Evolutionary conservation across 2,888 invertebrate species (phyloP), one percentile per base, ranked within the genome.

Genomic region (Didymodactylos carnosus): DNA sequence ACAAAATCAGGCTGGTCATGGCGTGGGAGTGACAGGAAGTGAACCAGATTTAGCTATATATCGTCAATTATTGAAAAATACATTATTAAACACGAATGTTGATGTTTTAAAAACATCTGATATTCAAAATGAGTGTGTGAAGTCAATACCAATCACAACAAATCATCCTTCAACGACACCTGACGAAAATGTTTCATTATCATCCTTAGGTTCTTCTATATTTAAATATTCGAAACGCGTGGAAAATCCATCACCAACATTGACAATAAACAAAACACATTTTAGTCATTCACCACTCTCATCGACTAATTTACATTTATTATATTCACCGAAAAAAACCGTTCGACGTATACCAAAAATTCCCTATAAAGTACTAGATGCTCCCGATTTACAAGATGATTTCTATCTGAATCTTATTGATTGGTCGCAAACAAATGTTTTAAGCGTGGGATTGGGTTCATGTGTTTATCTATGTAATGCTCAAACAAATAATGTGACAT

Each of bases 391-490:
- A 25, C 43, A 51, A 19, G 69, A 74, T 69, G 74, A 74, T 39
- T 74, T 46, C 23, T 74, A 74, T 39, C 46, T 74, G 23, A 74
- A 74, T 46, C 85, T 97, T 75, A 87, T 98, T 77, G 95, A 97
- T 84, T 98, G 98, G 98, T 92, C 92, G 77, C 84, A 87, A 14
- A 89, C 88, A 78, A 97, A 97, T 83, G 88, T 92, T 79, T 86
- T 98, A 69, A 95, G 94, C 0, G 95, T 97, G 23, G 94, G 94
- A 11, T 85, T 97, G 72, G 91, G 90, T 53, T 86, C 87, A 75
- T 87, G 88, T 76, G 90, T 95, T 39, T 95, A 93, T 83, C 84
- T 94, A 25, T 94, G 94, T 93, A 83, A 86, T 78, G 94, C 94
- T 0, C 90, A 88, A 39, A 89, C 89, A 0, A 94, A 95, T 5